A percentile compares a stretch with the other conserved stretches of the same genome.
Evolutionary conservation across 2,888 invertebrate genomes (phyloP).

Genomic region (Adelphocoris suturalis): DNA sequence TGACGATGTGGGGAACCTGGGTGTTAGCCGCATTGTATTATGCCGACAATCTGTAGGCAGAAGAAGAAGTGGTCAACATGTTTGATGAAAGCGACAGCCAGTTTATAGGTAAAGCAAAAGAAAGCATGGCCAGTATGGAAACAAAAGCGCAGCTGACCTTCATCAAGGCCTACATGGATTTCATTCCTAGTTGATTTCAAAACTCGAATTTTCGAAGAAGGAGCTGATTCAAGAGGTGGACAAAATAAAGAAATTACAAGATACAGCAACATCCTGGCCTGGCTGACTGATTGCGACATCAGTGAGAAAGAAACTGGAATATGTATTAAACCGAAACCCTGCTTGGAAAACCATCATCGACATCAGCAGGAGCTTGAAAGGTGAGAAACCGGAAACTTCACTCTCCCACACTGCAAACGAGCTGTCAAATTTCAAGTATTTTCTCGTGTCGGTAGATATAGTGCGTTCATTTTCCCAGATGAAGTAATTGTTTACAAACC

Average conservation of each 20-base stretch:
- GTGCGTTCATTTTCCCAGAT: constrained; percentile 54
- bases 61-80: constrained; percentile 16
- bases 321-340: too few relatives aligned
- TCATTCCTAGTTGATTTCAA: constrained; percentile 42
- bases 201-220: constrained; percentile 36
- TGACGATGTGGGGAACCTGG: constrained; percentile 70
- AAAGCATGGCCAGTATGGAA: constrained; percentile 45
- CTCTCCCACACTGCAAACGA: too few relatives aligned
- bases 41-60: constrained; percentile 36
- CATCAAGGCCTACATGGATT: constrained; percentile 55
- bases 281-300: too few relatives aligned
- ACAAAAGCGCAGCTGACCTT: constrained; percentile 33
- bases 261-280: constrained; percentile 53
- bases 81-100: constrained; percentile 50
- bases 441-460: constrained; percentile 44
- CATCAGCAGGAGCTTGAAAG: too few relatives aligned
- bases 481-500: constrained; percentile 19
- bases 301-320: too few relatives aligned
- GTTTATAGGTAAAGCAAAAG: constrained; percentile 37
- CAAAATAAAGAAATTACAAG: constrained; percentile 48
- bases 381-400: constrained; percentile 57
- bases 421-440: too few relatives aligned
- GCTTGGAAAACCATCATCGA: too few relatives aligned
- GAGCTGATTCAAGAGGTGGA: too few relatives aligned
- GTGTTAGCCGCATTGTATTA: constrained; percentile 49